Evolutionary conservation across 2,888 invertebrate species (phyloP), one percentile per base, ranked within the genome.

Genomic region (Rhingia campestris): DNA sequence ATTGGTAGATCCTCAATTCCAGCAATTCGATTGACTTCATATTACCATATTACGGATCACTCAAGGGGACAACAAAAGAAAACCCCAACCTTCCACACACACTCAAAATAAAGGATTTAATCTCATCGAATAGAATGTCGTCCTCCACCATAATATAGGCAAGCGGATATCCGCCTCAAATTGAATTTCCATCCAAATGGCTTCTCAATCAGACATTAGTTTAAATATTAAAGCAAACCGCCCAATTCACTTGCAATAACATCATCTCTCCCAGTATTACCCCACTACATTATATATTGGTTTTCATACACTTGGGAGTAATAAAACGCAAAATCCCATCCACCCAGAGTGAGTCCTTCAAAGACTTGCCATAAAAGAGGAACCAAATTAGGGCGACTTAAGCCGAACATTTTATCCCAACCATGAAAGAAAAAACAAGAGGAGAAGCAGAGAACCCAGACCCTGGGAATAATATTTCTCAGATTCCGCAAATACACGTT

Each of bases 101-200:
- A 33, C 32, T 6, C 49, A 56, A 47, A 58, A 22, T 2, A 54
- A 82, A 73, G 77, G 77, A 82, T 82, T 82, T 56, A 77, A 67
- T 63, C 51, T 49, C 56, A 63, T 33, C 39, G 30, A 66, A 70
- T 14, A 59, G 39, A 66, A 47, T 45, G 58, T 54, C 37, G 10
- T 10, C 63, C 51, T 14, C 7, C 33, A 6, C 22, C 47, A 47
- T 9, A 22, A 22, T 3, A n/a, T n/a, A 32, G 49, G 10, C 10
- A 30, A 32, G 30, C 49, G 43, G 51, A 39, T 72, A 39, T 33
- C 37, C 39, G 41, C 54, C 7, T 59, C 47, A 66, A 70, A 79
- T 70, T 80, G 74, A 84, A 79, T 79, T 80, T 84, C 84, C 84
- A 84, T 80, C 54, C 39, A 80, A 84, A 80, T 80, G 47, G 54